Base-by-base conservation (phyloP, 2,888 invertebrate species). In the Electrophaes corylata region DNA sequence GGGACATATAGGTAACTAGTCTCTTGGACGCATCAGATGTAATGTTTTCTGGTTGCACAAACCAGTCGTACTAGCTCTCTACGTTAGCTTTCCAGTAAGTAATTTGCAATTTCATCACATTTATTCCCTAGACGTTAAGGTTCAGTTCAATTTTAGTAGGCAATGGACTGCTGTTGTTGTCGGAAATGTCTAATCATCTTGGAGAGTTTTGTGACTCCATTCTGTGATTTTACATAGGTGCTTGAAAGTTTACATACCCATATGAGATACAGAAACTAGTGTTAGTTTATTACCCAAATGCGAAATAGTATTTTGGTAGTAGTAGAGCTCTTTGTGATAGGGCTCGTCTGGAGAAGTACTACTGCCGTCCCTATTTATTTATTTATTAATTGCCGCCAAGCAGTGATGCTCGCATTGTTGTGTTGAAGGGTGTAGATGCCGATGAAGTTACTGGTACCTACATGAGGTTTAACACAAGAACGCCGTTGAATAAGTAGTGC, bases 11-110 rank as follows among this genome's bases (percentile, higher is more conserved):
- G n/a, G n/a, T 85, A 10, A 91, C 93, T 8, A 89, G 86, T 62
- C 93, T 80, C 70, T 88, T 86, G 46, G 85, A 78, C 70, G n/a
- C 94, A 57, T 93, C 88, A 10, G 93, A 26, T 6, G 26, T 26
- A 91, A 83, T 86, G 40, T 79, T 59, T 69, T 92, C 14, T 65
- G 74, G 69, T 60, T 72, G 64, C 40, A 75, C 54, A 63, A 76
- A 78, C 78, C 73, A 77, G 65, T 75, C 72, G 11, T 73, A 67
- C 40, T 78, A 76, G 44, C 78, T 77, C 81, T 76, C 67, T 84
- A 29, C 26, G 2, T 29, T 60, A 83, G 82, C 61, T 74, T 76
- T 74, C 78, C 78, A 76, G 26, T 29, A 29, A 2, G 65, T 78
- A 60, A 61, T 76, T 76, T 77, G 75, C 39, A 67, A 75, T 65